These are phyloP conservation scores for Drosophila truncata DNA, from an alignment of 1,140 invertebrate species.

Conservation along the genomic window DNA sequence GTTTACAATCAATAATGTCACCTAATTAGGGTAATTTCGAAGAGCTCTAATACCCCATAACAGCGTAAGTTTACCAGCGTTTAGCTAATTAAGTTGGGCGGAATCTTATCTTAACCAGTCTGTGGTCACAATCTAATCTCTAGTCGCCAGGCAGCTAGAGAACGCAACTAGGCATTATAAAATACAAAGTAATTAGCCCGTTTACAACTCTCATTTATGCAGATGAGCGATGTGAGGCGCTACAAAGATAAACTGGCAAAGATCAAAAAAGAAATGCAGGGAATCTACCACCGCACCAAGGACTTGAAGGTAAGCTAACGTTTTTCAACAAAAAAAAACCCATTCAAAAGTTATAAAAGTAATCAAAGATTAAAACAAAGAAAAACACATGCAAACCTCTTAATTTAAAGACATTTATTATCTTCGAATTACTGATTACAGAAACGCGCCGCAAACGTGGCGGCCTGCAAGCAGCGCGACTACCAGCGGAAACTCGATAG, in stretches of 20 bases:
- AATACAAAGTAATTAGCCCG: constrained; percentile 21
- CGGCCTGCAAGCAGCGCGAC: constrained; percentile 77
- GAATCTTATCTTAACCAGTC: constrained; percentile 32
- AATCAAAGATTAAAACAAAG: constrained; percentile 16
- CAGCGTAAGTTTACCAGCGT: neutral
- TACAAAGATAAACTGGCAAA: constrained; percentile 78
- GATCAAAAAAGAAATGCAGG: constrained; percentile 82
- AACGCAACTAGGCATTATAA: constrained; percentile 16
- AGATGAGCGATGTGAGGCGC: constrained; percentile 76
- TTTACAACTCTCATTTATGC: constrained; percentile 20
- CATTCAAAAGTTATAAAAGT: constrained; percentile 34
- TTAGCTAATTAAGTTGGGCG: constrained; percentile 19
- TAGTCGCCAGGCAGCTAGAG: constrained; percentile 1
- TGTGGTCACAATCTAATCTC: constrained; percentile 35
- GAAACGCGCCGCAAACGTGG: constrained; percentile 80
- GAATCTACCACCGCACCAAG: constrained; percentile 79
- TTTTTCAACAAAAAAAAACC: constrained; percentile 30
- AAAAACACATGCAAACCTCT: constrained; percentile 33
- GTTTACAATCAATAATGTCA: constrained; percentile 4
- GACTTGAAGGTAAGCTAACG: constrained; percentile 70
- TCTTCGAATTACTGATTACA: constrained; percentile 62
- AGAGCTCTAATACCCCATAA: constrained; percentile 16
- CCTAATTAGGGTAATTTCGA: constrained; percentile 20
- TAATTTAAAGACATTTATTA: constrained; percentile 46
- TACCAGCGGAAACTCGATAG: constrained; percentile 76